These are phyloP conservation scores for honey bee (Apis mellifera) DNA, from an alignment of 1,140 invertebrate species.

Conservation along the genomic window DNA sequence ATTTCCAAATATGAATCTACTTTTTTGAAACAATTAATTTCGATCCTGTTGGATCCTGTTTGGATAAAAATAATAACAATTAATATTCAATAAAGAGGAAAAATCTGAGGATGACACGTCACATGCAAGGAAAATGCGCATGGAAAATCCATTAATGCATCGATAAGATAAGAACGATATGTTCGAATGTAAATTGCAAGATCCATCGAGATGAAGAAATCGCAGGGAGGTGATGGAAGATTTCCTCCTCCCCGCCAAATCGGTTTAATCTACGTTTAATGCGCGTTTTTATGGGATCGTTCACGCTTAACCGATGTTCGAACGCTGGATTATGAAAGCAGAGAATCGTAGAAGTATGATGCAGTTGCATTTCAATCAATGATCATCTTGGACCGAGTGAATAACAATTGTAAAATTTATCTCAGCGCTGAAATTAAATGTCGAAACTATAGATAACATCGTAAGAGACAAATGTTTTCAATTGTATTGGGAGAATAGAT, in stretches of 20 bases:
- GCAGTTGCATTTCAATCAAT: neutral
- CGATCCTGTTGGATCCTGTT: too few species aligned
- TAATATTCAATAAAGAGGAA: too few species aligned
- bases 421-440: too few species aligned
- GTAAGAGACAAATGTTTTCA: too few species aligned
- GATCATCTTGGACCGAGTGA: neutral
- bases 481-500: too few species aligned
- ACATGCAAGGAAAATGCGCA: neutral
- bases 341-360: neutral
- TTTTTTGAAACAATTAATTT: too few species aligned
- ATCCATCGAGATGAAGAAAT: neutral
- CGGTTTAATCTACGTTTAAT: slow-evolving; percentile 15
- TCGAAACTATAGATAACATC: neutral
- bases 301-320: slow-evolving; percentile 7
- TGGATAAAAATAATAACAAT: too few species aligned
- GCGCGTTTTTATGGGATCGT: slow-evolving; percentile 16
- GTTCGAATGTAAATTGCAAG: slow-evolving; percentile 7
- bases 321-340: neutral
- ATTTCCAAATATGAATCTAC: too few species aligned
- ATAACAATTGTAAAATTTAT: neutral
- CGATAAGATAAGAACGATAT: neutral
- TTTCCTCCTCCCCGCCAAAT: too few species aligned
- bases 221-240: neutral
- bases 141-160: neutral
- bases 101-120: neutral